These are phyloP conservation scores for Pristionchus arcanus DNA, from an alignment of 2,888 invertebrate genomes.

Conservation along the genomic window DNA sequence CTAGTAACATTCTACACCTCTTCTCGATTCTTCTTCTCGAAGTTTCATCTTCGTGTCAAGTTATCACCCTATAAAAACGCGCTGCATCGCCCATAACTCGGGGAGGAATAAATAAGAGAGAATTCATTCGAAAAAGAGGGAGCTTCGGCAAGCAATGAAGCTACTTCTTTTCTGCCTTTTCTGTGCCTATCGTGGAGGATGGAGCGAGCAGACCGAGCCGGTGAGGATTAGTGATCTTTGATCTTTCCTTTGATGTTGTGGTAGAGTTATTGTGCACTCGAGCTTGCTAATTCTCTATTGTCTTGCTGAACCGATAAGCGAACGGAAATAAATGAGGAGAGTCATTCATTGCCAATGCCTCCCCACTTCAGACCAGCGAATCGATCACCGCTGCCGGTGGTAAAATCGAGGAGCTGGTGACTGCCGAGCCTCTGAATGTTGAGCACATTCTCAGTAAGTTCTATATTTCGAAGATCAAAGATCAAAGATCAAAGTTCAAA, in stretches of 20 bases:
- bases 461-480: not conserved
- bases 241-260: not conserved
- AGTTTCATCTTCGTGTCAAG: not conserved
- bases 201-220: not conserved
- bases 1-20: not conserved
- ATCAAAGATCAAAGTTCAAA: not conserved
- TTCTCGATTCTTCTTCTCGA: not conserved
- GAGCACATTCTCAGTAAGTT: not conserved
- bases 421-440: not conserved
- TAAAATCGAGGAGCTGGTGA: not conserved
- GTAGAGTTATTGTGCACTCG: not conserved
- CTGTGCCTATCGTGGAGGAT: not conserved
- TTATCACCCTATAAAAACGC: not conserved
- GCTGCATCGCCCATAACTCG: not conserved
- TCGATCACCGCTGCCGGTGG: no score
- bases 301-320: no score
- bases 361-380: no score
- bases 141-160: constrained; percentile 1
- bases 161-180: not conserved
- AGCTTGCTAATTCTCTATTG: not conserved
- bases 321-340: no score
- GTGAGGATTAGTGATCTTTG: not conserved
- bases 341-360: no score
- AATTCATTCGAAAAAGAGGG: not conserved
- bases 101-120: not conserved